Evolutionary conservation across 2,888 invertebrate genomes (phyloP), one percentile per base, ranked within the genome.

Genomic region (Pemphredon lugubris): DNA sequence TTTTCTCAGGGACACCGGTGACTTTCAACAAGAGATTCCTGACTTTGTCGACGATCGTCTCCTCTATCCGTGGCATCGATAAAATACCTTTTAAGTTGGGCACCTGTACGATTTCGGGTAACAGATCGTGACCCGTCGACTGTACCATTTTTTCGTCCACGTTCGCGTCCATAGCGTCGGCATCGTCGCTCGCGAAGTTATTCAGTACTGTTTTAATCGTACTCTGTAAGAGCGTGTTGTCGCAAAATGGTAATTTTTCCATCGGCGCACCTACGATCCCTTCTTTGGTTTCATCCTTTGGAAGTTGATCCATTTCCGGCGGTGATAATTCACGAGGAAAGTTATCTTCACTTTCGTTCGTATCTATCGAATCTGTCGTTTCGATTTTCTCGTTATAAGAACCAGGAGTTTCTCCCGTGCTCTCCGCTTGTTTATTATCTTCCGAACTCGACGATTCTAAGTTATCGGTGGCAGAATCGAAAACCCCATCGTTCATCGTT

Each of bases 191-290:
- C 6, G 67, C 75, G n/a, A 86, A 83, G 14, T 83, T 75, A 23
- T 86, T 84, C 2, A 87, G 75, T 3, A 82, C 78, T 6, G 74
- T 67, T 23, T 77, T 83, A 18, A 87, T 79, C 26, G 82, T 53
- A 3, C 67, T 78, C 50, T 53, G 58, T 7, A 83, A 51, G 7
- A 75, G 18, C 9, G 54, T 26, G 2, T 63, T 69, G 11, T 79
- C 75, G 32, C 66, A 54, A 34, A 70, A 69, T 0, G 72, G 70
- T n/a, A 78, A 39, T 30, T 5, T 26, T 26, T 26, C 7, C 26
- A 5, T 26, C 26, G 26, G 26, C n/a, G n/a, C n/a, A n/a, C n/a
- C n/a, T n/a, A n/a, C n/a, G n/a, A n/a, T n/a, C n/a, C n/a, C n/a
- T n/a, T n/a, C n/a, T n/a, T n/a, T n/a, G n/a, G n/a, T n/a, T n/a